Evolutionary conservation across 2,797 vertebrate genomes (phyloP), one percentile per base, ranked within the genome.

Genomic region (Dromococcyx pavoninus): DNA sequence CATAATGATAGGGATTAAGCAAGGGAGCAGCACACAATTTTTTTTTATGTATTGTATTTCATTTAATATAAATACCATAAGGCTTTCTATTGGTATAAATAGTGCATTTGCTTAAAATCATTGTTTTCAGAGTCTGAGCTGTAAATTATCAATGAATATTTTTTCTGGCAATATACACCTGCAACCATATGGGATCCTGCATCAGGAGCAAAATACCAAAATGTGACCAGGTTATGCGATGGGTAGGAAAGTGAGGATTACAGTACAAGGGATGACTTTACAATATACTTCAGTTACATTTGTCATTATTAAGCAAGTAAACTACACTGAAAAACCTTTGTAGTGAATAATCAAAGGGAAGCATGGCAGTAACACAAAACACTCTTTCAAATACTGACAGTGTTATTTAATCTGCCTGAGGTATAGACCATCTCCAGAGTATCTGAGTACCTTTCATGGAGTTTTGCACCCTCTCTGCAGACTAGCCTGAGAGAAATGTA

Each of bases 71-170:
- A 69, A 41, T 82, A 74, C 62, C 33, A 46, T 7, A 64, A 91
- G 53, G 60, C 5, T 80, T 93, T 92, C 94, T 71, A 10, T 32
- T 95, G 67, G 21, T 46, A 66, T 85, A 85, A 95, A 57, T 67
- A 88, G 43, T 32, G 35, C 3, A 44, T 85, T 94, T 92, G 15
- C 48, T 91, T 93, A 44, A 53, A 91, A 78, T 70, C 8, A 33
- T 11, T 86, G 11, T 56, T 96, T 95, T 76, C 48, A 18, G 28
- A 78, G 13, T 41, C 70, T 79, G 27, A 94, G 17, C 18, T 43
- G 48, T 44, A 92, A 75, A 35, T 61, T 83, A 64, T 73, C 70
- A 37, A 61, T 64, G 1, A 57, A 35, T 95, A 54, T 91, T 71
- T 72, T 77, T 85, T 32, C 70, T 91, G 66, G 37, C 32, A 46